Evolutionary conservation across 2,113 vertebrate species (phyloP), one percentile per base, ranked within the genome.

Genomic region (Leptobrachium ailaonicum): DNA sequence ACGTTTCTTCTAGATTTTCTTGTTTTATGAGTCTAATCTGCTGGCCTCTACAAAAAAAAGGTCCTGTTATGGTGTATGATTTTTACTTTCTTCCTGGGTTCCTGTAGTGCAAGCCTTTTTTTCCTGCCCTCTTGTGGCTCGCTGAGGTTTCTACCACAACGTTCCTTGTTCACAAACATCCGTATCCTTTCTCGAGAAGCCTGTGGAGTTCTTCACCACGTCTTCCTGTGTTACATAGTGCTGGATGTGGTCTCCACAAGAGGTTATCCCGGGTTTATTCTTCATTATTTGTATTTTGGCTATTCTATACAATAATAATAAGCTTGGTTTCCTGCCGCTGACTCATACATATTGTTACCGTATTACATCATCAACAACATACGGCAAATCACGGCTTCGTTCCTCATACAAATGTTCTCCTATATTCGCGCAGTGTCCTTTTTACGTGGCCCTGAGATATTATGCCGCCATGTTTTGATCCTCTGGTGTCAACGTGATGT

Each of bases 211-310:
- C 32, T 66, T 42, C 66, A 64, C 69, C 11, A 12, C 41, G 20
- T 43, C 41, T 79, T 79, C 77, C 77, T 79, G 69, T 56, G 6
- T 11, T 13, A 67, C 66, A 47, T 3, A 77, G 50, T 56, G 3
- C 45, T 53, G 41, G 60, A 56, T 73, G 42, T 73, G 41, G 42
- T 54, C 69, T 56, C 77, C 41, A 32, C 6, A 12, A 14, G 32
- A 43, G 45, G 44, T 32, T 53, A 41, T 71, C 58, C 44, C 41
- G 41, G n/a, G 7, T 63, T 11, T 72, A 41, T 42, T 50, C 47
- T 71, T 71, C 67, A 44, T 72, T 72, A 14, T 66, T 79, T 71
- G 67, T 47, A 78, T 71, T 32, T 32, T 9, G 10, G 56, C 20
- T 32, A 13, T 41, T 13, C 40, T 63, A 41, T 6, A 2, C 58